Evolutionary conservation across 64 coral and sea anemone species (phyloP), one percentile per base, ranked within the genome.

Genomic region (Montipora cactus): DNA sequence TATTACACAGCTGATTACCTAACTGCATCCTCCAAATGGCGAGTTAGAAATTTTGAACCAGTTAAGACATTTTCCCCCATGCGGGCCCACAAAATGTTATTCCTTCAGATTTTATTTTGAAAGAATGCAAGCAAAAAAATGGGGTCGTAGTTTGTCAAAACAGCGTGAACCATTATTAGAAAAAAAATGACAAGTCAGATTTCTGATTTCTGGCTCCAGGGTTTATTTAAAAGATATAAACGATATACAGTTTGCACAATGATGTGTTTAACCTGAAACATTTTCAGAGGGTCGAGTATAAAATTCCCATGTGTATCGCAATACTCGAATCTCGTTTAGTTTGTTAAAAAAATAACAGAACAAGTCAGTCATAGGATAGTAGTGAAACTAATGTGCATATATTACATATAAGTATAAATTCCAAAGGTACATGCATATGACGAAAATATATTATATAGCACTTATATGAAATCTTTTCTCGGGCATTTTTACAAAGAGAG

Each of bases 391-490:
- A 69, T 48, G 82, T 85, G 82, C 82, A 85, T 85, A 85, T 85
- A 85, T 85, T 84, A 85, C 67, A 84, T 85, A 85, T 85, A 85
- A 85, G 82, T 85, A 85, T 85, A 85, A 85, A 85, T 85, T 85
- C 69, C 82, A 85, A 85, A 85, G 82, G 82, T 85, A 85, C 45
- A 85, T 70, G 82, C 82, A 71, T 85, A 85, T 85, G 82, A 85
- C 49, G 82, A 85, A 85, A 85, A 85, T 85, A 85, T 85, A 85
- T 85, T 85, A 85, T 85, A 85, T 85, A 85, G 82, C 82, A 85
- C 82, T 85, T 70, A 85, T 70, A 70, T 85, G 82, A 85, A 85
- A 85, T 70, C 82, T 85, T 85, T 50, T 62, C 47, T 67, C 59
- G 6, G 13, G 59, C 0, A 81, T 81, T 83, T 83, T 83, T 83